A percentile compares a stretch with the other conserved stretches of the same genome.
phyloP scores from a whole-genome alignment of 2,888 invertebrate species.

The Hirtodrosophila trivittata region DNA sequence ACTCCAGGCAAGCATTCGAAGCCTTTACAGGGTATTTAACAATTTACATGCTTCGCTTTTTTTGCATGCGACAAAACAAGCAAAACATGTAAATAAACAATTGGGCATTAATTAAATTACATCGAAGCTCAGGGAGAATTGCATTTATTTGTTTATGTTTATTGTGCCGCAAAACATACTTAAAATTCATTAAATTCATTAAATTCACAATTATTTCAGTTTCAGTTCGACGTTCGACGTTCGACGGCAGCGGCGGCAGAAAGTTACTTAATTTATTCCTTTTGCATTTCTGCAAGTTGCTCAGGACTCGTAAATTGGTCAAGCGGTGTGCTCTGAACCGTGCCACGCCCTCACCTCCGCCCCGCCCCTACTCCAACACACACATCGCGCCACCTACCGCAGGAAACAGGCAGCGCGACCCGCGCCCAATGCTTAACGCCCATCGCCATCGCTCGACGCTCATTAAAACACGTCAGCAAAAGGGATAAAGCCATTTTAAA shows the following conservation, averaged over 20 bases:
- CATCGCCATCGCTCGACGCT: slow-evolving; percentile 34
- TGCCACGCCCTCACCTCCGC: slow-evolving; percentile 8
- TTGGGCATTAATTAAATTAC: slow-evolving; percentile 42
- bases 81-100: slow-evolving; percentile 26
- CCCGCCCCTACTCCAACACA: neutral
- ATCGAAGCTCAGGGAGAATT: slow-evolving; percentile 17
- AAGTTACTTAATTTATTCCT: slow-evolving; percentile 39
- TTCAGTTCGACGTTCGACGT: slow-evolving; percentile 1
- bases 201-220: slow-evolving; percentile 44
- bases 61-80: slow-evolving; percentile 12
- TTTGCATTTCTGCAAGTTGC: slow-evolving; percentile 16
- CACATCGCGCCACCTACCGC: no score
- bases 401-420: no score
- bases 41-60: no score
- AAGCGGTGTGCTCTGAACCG: slow-evolving; percentile 58
- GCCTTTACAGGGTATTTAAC: neutral
- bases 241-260: slow-evolving; percentile 1
- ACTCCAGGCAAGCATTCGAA: no score
- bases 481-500: slow-evolving; percentile 44
- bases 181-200: slow-evolving; percentile 27
- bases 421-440: slow-evolving; percentile 7
- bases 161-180: slow-evolving; percentile 4
- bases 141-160: slow-evolving; percentile 33
- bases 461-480: slow-evolving; percentile 67
- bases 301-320: slow-evolving; percentile 58